Evolutionary conservation across 2,888 invertebrate species (phyloP), one percentile per base, ranked within the genome.

Genomic region (Torymus texanus): DNA sequence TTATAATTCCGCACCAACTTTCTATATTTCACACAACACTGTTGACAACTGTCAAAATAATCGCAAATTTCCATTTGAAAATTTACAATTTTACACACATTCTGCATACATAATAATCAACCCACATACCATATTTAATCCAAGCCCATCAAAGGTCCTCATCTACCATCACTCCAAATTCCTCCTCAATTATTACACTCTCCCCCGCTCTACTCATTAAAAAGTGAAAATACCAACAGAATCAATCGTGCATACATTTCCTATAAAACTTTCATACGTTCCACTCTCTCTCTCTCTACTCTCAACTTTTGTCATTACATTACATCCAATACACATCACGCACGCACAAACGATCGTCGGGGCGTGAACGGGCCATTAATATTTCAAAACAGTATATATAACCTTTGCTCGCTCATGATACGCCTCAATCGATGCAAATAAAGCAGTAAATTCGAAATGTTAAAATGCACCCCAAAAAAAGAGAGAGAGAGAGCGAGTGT

Each of bases 391-490:
- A 50, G n/a, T 65, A 14, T 74, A 18, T 50, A 8, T 53, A 21
- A 29, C 58, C 12, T 21, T 0, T 24, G 41, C 41, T 41, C 41
- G 41, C 41, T 21, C 21, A 41, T 41, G 41, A 41, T 41, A 41
- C 14, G 51, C 50, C 75, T 72, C 67, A 77, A 78, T 75, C 72
- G 75, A 81, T 81, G 78, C 78, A 81, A 81, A 81, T 71, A 78
- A 72, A 78, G 74, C 72, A 79, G 78, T 78, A 81, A 78, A 78
- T 73, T 78, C 72, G 59, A 81, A 81, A 79, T 73, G 74, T 73
- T 75, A 76, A 81, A 81, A 75, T 79, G 75, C 75, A 81, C 78
- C 78, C 74, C 63, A 62, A 65, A 66, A 78, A 55, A 18, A 70
- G 66, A 41, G 1, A 41, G 8, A 0, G 8, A 41, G 29, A 3